phyloP scores from a whole-genome alignment of 2,797 vertebrate species.

The Poecilia velifera region DNA sequence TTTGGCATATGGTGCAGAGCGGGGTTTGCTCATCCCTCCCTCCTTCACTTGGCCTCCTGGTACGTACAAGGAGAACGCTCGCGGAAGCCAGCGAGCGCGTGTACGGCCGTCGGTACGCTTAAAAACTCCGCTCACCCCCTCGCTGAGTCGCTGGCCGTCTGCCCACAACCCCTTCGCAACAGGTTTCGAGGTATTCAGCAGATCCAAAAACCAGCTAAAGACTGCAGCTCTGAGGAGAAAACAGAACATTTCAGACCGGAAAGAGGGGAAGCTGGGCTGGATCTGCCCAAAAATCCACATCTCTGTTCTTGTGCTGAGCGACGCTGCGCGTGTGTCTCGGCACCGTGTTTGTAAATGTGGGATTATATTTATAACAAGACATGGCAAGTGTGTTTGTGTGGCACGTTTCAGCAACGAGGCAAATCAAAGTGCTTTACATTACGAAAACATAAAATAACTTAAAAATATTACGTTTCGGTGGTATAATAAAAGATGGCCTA shows the following conservation, averaged over 20 bases:
- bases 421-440: neutral
- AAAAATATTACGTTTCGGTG: neutral
- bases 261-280: neutral
- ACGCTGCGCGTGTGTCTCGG: neutral
- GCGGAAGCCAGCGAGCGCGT: constrained; percentile 27
- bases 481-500: neutral
- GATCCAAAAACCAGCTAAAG: constrained; percentile 10
- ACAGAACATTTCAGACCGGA: neutral
- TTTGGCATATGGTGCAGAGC: constrained; percentile 81
- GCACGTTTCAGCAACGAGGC: neutral
- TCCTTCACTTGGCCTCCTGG: constrained; percentile 69
- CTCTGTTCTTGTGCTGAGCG: neutral
- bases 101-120: neutral
- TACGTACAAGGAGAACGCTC: constrained; percentile 46
- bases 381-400: neutral
- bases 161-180: constrained; percentile 56
- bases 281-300: neutral
- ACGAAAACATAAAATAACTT: neutral
- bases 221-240: neutral
- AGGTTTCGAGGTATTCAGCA: constrained; percentile 55
- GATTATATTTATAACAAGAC: neutral
- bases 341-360: neutral
- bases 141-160: constrained; percentile 41
- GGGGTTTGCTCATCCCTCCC: constrained; percentile 69
- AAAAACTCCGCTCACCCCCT: constrained; percentile 8